phyloP scores from a whole-genome alignment of 1,140 invertebrate genomes.

The Dinoponera quadriceps region DNA sequence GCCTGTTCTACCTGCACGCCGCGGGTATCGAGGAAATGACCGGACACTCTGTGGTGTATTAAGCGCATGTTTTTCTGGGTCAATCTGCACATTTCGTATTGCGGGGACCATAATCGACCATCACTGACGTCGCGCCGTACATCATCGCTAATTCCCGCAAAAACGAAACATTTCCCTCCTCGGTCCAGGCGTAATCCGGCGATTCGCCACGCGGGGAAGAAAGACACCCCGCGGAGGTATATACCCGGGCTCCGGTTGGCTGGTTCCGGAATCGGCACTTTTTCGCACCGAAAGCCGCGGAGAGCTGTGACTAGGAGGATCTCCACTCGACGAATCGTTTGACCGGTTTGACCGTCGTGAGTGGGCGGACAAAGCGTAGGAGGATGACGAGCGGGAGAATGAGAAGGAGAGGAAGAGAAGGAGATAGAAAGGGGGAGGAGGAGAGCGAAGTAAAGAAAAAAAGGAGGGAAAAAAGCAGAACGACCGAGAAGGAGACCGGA shows the following conservation, averaged over 20 bases:
- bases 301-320: constrained; percentile 8
- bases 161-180: background rate
- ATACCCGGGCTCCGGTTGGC: background rate
- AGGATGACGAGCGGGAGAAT: constrained; percentile 1
- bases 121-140: background rate
- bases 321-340: constrained; percentile 32
- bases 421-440: constrained; percentile 7
- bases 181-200: background rate
- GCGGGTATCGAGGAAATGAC: too few species aligned
- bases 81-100: background rate
- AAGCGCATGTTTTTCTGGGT: background rate
- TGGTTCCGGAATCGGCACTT: constrained; percentile 19
- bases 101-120: too few species aligned
- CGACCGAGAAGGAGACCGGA: background rate
- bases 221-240: constrained; percentile 4
- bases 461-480: constrained; percentile 24
- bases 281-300: constrained; percentile 6
- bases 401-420: background rate
- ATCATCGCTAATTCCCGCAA: constrained; percentile 2
- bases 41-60: too few species aligned
- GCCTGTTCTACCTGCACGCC: too few species aligned
- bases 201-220: background rate
- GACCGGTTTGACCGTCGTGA: background rate
- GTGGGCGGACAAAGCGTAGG: constrained; percentile 18
- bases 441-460: background rate